These are phyloP conservation scores for Apamea anceps DNA, from an alignment of 2,888 invertebrate species.

Conservation along the genomic window DNA sequence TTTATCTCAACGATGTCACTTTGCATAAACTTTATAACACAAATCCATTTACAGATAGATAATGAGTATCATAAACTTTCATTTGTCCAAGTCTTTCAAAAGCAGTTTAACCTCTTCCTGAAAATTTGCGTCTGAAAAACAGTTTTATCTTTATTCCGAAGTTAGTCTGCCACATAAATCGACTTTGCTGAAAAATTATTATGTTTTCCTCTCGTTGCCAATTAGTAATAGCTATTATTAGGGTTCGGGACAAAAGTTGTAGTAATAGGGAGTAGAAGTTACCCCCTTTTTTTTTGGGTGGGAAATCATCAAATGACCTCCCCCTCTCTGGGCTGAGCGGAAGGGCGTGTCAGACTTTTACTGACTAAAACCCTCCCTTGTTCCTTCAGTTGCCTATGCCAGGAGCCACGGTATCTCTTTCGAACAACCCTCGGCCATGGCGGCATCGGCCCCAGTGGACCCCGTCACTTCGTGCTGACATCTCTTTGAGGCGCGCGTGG, in stretches of 20 bases:
- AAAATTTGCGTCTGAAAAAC: conserved; percentile 34
- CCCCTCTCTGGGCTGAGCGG: too few species aligned
- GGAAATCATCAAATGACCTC: too few species aligned
- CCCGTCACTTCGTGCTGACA: too few species aligned
- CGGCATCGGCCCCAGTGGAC: too few species aligned
- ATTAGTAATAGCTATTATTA: conserved; percentile 18
- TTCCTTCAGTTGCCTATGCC: too few species aligned
- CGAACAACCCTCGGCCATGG: too few species aligned
- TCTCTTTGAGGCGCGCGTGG: too few species aligned
- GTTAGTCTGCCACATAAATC: conserved; percentile 25
- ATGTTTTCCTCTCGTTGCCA: conserved; percentile 3
- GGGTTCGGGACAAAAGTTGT: conserved; percentile 6
- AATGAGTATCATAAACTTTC: neutral
- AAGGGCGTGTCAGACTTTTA: too few species aligned
- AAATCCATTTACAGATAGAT: conserved; percentile 21
- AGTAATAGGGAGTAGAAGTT: conserved; percentile 1
- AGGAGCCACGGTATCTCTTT: too few species aligned
- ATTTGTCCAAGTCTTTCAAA: conserved; percentile 10
- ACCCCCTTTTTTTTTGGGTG: too few species aligned
- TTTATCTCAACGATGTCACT: neutral
- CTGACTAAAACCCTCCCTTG: too few species aligned
- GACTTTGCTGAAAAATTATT: conserved; percentile 18
- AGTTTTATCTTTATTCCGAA: conserved; percentile 38
- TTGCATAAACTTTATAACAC: neutral
- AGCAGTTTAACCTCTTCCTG: conserved; percentile 22